A percentile compares a stretch with the other conserved stretches of the same genome.
Evolutionary conservation across 1,140 invertebrate genomes (phyloP).

Genomic region (Euschistus heros): DNA sequence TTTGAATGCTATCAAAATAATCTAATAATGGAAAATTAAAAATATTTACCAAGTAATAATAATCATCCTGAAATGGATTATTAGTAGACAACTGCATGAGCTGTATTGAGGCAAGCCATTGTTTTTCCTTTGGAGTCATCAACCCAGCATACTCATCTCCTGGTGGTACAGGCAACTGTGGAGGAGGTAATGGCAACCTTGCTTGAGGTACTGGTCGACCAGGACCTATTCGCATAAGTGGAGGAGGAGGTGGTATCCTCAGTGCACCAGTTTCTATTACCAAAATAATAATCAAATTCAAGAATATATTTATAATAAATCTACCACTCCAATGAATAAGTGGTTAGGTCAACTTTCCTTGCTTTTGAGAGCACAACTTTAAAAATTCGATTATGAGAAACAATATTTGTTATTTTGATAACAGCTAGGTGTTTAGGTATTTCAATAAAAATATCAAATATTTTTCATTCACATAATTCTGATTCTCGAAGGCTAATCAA

Average conservation of each 20-base stretch:
- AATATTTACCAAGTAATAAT: slow-evolving; percentile 58
- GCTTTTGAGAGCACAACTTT: too few species aligned
- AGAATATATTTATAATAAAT: background rate
- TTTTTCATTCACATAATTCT: too few species aligned
- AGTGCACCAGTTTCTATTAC: background rate
- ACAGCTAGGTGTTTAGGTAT: too few species aligned
- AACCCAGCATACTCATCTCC: slow-evolving; percentile 75
- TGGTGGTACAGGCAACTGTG: background rate
- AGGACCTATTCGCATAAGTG: slow-evolving; percentile 6
- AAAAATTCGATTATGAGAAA: too few species aligned
- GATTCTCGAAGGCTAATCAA: too few species aligned
- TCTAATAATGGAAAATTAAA: background rate
- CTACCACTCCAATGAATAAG: too few species aligned
- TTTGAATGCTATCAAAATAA: background rate
- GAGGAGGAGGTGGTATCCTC: slow-evolving; percentile 5
- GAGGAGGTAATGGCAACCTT: background rate
- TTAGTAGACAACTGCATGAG: slow-evolving; percentile 75
- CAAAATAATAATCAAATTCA: background rate
- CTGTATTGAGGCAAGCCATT: slow-evolving; percentile 89
- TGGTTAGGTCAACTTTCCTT: too few species aligned
- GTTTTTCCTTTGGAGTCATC: slow-evolving; percentile 84
- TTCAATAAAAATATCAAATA: too few species aligned
- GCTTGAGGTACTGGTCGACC: background rate
- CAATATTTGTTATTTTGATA: too few species aligned
- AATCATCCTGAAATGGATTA: slow-evolving; percentile 75